Evolutionary conservation across 2,888 invertebrate species (phyloP).

Genomic region (Meandrusa payeni): DNA sequence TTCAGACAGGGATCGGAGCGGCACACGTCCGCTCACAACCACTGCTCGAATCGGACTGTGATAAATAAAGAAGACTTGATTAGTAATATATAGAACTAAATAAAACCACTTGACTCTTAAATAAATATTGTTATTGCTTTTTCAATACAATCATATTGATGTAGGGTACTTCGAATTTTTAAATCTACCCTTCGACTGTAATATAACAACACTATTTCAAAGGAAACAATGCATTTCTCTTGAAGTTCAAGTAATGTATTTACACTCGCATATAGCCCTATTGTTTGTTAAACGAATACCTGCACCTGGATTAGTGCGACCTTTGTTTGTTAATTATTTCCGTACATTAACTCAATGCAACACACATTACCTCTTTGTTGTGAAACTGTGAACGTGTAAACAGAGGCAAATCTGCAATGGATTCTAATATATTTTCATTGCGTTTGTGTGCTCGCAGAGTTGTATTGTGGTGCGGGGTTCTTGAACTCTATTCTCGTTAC

Average conservation of each 20-base stretch:
- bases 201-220: slow-evolving; percentile 35
- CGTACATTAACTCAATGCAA: slow-evolving; percentile 37
- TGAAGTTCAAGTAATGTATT: slow-evolving; percentile 33
- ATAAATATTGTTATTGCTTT: too few species aligned
- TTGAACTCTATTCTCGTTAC: slow-evolving; percentile 31
- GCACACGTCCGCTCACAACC: too few species aligned
- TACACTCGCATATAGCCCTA: slow-evolving; percentile 37
- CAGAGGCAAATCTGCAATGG: slow-evolving; percentile 42
- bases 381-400: slow-evolving; percentile 43
- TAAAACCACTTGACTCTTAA: too few species aligned
- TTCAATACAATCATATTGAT: neutral
- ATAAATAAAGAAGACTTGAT: too few species aligned
- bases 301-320: slow-evolving; percentile 44
- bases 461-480: slow-evolving; percentile 30
- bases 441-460: slow-evolving; percentile 28
- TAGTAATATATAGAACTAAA: neutral
- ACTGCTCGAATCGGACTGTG: too few species aligned
- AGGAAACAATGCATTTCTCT: slow-evolving; percentile 36
- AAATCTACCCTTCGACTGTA: slow-evolving; percentile 12
- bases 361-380: slow-evolving; percentile 43
- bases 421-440: slow-evolving; percentile 30
- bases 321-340: slow-evolving; percentile 30
- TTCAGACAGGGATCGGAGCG: too few species aligned
- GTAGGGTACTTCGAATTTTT: slow-evolving; percentile 1
- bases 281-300: slow-evolving; percentile 61